These are phyloP conservation scores for Mellilla xanthometata DNA, from an alignment of 2,888 invertebrate species.

Conservation along the genomic window DNA sequence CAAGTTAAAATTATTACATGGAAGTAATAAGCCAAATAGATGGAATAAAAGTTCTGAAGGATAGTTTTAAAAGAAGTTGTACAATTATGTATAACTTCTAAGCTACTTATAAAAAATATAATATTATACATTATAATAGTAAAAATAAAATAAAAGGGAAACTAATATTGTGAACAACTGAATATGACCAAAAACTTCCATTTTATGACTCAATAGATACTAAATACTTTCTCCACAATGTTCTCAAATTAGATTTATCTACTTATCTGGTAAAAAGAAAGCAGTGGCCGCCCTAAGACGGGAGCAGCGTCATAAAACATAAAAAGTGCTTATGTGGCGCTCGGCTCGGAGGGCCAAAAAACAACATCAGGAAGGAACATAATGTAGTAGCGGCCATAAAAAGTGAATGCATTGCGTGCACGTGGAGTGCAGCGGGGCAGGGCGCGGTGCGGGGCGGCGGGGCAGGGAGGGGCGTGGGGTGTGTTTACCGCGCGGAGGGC, in stretches of 20 bases:
- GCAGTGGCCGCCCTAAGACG: conserved; percentile 57
- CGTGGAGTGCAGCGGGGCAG: conserved; percentile 66
- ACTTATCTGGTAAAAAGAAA: conserved; percentile 53
- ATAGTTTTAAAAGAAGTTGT: too few species aligned
- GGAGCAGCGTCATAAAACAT: conserved; percentile 71
- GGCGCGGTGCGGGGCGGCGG: conserved; percentile 34
- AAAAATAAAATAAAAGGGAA: too few species aligned
- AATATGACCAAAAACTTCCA: too few species aligned
- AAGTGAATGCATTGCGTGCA: conserved; percentile 80
- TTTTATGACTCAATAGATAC: too few species aligned
- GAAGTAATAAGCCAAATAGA: conserved; percentile 12
- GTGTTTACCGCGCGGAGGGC: conserved; percentile 74
- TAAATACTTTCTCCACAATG: conserved; percentile 29
- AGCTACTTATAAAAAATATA: too few species aligned
- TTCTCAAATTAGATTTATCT: conserved; percentile 60
- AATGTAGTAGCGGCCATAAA: conserved; percentile 78
- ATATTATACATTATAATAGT: too few species aligned
- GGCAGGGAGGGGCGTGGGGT: conserved; percentile 67
- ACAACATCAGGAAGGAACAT: conserved; percentile 73
- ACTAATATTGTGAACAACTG: too few species aligned
- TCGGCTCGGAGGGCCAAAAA: conserved; percentile 69
- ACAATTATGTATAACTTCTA: too few species aligned
- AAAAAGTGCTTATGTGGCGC: conserved; percentile 79
- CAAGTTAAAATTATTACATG: conserved; percentile 38
- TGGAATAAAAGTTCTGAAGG: conserved; percentile 3